phyloP scores from a whole-genome alignment of 2,113 vertebrate species.

The Ceratotherium simum region DNA sequence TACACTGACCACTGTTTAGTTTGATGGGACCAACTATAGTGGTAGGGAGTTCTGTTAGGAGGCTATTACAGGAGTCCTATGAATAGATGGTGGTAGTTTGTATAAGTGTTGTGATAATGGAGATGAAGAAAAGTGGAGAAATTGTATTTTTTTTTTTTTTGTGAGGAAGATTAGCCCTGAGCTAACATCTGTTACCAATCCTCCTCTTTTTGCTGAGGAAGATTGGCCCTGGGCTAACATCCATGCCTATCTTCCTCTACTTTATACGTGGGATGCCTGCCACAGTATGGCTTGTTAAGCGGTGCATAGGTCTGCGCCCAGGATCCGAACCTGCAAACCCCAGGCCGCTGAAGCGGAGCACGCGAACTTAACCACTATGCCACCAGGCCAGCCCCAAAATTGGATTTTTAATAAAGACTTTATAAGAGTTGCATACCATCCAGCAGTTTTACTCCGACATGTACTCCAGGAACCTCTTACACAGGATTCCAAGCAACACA shows the following conservation, averaged over 20 bases:
- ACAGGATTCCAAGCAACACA: background rate
- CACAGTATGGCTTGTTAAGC: no score
- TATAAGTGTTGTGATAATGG: background rate
- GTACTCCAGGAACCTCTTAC: background rate
- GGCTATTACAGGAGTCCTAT: background rate
- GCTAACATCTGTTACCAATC: no score
- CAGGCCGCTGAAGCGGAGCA: no score
- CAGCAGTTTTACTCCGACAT: background rate
- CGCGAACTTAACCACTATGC: no score
- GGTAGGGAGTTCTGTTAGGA: background rate
- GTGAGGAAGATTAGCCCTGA: no score
- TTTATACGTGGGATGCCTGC: no score
- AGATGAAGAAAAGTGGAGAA: background rate
- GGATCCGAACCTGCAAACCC: no score
- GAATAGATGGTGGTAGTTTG: background rate
- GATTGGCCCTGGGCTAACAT: no score
- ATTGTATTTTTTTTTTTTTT: background rate
- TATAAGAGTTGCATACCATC: background rate
- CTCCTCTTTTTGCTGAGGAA: no score
- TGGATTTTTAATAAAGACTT: background rate
- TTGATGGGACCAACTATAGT: background rate
- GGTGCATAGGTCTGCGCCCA: no score
- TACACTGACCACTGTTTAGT: background rate
- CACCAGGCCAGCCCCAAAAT: background rate
- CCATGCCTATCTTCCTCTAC: no score